Evolutionary conservation across 2,797 vertebrate genomes (phyloP).

Genomic region (Uromys caudimaculatus): DNA sequence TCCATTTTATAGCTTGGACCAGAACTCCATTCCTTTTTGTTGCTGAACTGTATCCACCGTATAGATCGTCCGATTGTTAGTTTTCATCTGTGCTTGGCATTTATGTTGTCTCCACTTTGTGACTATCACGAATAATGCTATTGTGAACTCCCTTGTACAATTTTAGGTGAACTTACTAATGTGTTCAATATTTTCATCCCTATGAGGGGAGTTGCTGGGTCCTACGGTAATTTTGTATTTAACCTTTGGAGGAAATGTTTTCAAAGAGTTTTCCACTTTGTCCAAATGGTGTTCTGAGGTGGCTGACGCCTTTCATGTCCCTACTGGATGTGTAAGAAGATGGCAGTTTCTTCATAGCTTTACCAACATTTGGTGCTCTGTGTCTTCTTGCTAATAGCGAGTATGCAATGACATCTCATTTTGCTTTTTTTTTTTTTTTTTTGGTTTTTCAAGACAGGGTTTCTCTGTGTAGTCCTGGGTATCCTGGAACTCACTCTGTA

Average conservation of each 20-base stretch:
- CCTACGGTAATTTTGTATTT: not conserved
- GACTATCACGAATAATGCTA: not conserved
- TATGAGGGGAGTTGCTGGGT: not conserved
- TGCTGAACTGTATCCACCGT: not conserved
- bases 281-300: not conserved
- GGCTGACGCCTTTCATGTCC: not conserved
- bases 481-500: no score
- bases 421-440: no score
- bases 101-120: constrained; percentile 4
- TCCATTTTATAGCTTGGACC: not conserved
- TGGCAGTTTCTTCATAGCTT: not conserved
- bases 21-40: not conserved
- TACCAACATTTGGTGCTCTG: not conserved
- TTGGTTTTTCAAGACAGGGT: no score
- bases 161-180: not conserved
- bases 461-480: no score
- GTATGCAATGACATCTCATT: not conserved
- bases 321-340: not conserved
- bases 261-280: not conserved
- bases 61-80: not conserved
- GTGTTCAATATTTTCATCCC: not conserved
- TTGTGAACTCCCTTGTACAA: not conserved
- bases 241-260: not conserved
- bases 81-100: not conserved
- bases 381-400: not conserved